Evolutionary conservation across 2,797 vertebrate species (phyloP).

Genomic region (Gymnopithys bicolor): DNA sequence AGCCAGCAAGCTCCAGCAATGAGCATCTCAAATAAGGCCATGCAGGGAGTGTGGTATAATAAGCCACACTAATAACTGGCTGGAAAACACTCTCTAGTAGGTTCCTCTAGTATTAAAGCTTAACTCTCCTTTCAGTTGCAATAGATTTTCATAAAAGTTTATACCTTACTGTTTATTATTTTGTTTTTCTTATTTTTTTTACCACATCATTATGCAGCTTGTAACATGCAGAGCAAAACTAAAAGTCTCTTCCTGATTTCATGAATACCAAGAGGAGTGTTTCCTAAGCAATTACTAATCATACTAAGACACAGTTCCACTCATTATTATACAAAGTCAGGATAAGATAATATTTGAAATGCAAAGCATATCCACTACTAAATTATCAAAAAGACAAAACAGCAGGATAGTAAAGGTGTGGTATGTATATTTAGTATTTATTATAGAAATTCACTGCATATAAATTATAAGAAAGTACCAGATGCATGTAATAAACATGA

Average conservation of each 20-base stretch:
- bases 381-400: constrained; percentile 58
- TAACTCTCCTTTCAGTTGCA: background rate
- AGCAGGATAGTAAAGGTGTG: constrained; percentile 40
- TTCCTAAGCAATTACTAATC: constrained; percentile 49
- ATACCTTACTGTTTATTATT: background rate
- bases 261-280: constrained; percentile 26
- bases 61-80: background rate
- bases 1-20: background rate
- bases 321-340: background rate
- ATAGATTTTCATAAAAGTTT: background rate
- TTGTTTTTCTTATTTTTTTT: background rate
- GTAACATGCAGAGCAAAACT: background rate
- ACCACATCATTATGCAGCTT: background rate
- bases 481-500: constrained; percentile 54
- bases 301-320: background rate
- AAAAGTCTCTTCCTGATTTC: constrained; percentile 23
- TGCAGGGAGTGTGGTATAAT: background rate
- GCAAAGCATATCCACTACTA: constrained; percentile 14
- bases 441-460: constrained; percentile 48
- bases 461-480: constrained; percentile 48
- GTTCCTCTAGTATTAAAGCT: background rate
- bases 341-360: constrained; percentile 47
- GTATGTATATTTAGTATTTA: constrained; percentile 54
- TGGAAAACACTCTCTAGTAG: background rate
- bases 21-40: background rate